Evolutionary conservation across 2,113 vertebrate species (phyloP).

Genomic region (Notiomystis cincta): DNA sequence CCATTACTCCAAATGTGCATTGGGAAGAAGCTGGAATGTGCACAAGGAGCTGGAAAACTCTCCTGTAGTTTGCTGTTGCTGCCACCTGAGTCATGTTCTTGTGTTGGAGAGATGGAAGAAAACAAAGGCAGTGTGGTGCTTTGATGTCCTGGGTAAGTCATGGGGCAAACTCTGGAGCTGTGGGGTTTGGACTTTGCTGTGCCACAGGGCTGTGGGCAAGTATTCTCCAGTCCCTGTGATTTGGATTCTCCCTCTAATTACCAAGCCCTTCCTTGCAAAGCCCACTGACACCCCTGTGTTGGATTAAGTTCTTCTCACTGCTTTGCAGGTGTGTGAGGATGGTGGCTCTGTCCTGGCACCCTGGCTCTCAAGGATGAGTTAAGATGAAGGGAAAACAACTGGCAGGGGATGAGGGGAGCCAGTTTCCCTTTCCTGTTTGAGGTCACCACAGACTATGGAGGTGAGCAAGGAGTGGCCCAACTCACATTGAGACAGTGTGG

Average conservation of each 20-base stretch:
- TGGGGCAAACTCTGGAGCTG: neutral
- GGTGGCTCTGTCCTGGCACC: neutral
- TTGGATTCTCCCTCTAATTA: neutral
- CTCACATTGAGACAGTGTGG: neutral
- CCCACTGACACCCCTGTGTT: accelerated
- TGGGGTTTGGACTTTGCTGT: neutral
- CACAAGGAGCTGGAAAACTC: neutral
- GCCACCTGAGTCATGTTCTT: neutral
- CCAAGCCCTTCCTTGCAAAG: neutral
- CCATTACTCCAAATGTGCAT: neutral
- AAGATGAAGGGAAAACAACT: neutral
- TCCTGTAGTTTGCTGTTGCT: neutral
- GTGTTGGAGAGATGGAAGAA: neutral
- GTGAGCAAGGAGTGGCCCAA: neutral
- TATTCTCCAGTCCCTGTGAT: neutral
- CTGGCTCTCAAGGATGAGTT: neutral
- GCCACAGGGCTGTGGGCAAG: neutral
- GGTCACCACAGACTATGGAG: neutral
- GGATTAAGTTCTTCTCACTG: neutral
- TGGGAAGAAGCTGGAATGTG: neutral
- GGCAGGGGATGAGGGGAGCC: neutral
- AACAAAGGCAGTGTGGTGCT: neutral
- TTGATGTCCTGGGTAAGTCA: neutral
- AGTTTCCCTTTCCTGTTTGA: neutral
- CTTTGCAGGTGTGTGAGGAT: neutral